These are phyloP conservation scores for Sarcophaga bullata DNA, from an alignment of 1,140 invertebrate genomes.

Conservation along the genomic window DNA sequence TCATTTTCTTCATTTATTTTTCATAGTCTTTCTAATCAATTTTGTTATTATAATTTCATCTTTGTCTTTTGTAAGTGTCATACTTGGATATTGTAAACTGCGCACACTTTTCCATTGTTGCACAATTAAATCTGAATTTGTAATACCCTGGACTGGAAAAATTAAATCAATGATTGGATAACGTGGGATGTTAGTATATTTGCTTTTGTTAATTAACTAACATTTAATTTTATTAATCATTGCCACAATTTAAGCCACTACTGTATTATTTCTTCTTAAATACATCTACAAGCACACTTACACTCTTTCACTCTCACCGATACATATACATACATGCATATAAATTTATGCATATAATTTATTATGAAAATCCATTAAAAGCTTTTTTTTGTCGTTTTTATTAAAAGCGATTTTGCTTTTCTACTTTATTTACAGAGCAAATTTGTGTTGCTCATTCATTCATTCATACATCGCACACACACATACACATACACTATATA, in stretches of 20 bases:
- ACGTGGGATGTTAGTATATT: not conserved
- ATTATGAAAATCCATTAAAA: slow-evolving; percentile 24
- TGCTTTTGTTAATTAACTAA: not conserved
- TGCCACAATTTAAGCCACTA: not conserved
- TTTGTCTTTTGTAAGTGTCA: no score
- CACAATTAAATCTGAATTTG: no score
- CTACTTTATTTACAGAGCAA: not conserved
- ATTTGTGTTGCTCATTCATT: not conserved
- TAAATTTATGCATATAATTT: slow-evolving; percentile 19
- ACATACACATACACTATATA: not conserved
- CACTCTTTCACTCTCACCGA: no score
- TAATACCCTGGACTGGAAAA: no score
- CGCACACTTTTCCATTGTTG: no score
- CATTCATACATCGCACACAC: not conserved
- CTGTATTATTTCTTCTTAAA: not conserved
- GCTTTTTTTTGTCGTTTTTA: not conserved
- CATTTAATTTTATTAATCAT: slow-evolving; percentile 6
- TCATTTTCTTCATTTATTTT: no score
- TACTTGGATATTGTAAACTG: no score
- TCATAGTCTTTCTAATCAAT: no score
- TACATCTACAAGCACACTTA: not conserved
- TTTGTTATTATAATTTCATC: no score
- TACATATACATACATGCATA: not conserved
- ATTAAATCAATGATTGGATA: no score
- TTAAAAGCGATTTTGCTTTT: not conserved